Conservation (phyloP, 2,797 vertebrate genomes). For the Lateolabrax maculatus region DNA sequence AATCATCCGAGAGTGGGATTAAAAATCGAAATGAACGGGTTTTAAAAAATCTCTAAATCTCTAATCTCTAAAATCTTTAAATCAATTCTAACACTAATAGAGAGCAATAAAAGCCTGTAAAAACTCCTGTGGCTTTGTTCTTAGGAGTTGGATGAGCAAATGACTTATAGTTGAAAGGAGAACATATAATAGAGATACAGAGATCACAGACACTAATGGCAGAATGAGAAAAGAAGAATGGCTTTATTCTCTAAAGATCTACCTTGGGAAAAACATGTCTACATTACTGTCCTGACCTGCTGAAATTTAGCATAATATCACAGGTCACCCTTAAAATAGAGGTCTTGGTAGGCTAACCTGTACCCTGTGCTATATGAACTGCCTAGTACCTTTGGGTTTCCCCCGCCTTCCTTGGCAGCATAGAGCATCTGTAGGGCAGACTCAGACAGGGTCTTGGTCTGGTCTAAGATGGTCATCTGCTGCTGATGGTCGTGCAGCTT, state of each 20-base stretch:
- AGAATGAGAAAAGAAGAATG: background rate
- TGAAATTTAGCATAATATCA: conserved; percentile 1
- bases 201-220: conserved; percentile 2
- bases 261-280: background rate
- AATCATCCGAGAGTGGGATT: background rate
- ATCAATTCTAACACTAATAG: conserved; percentile 27
- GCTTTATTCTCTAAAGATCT: conserved; percentile 8
- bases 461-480: conserved; percentile 97
- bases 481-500: conserved; percentile 96
- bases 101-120: conserved; percentile 10
- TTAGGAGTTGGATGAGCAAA: conserved; percentile 17
- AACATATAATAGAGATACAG: conserved; percentile 15
- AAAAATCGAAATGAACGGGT: background rate
- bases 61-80: conserved; percentile 30
- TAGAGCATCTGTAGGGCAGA: conserved; percentile 98
- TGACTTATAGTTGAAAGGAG: conserved; percentile 7
- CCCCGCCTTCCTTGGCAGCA: conserved; percentile 97
- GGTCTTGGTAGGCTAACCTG: background rate
- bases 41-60: conserved; percentile 31
- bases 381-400: conserved; percentile 94
- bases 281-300: conserved; percentile 1
- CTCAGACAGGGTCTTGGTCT: conserved; percentile 97
- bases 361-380: background rate
- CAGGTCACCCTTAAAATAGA: background rate
- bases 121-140: conserved; percentile 5